Evolutionary conservation across 2,797 vertebrate species (phyloP).

Genomic region (Acanthurus tractus): DNA sequence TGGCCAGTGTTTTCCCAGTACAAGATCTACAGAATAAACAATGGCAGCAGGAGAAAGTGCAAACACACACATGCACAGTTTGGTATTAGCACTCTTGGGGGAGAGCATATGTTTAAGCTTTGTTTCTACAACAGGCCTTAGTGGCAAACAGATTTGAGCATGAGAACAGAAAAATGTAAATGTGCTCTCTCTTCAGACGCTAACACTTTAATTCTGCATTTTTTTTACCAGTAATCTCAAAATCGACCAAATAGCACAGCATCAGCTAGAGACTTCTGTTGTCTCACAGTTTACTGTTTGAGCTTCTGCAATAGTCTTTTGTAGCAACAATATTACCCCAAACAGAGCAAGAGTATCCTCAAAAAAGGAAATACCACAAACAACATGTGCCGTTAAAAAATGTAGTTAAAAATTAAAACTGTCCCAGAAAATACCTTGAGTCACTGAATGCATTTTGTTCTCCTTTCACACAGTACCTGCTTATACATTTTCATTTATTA

Average conservation of each 20-base stretch:
- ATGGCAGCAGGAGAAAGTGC: conserved; percentile 30
- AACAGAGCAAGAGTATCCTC: neutral
- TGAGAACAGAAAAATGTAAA: conserved; percentile 14
- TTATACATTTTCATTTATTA: neutral
- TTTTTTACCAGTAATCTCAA: neutral
- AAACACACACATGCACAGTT: conserved; percentile 1
- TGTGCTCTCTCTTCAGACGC: neutral
- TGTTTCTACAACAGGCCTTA: conserved; percentile 30
- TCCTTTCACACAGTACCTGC: neutral
- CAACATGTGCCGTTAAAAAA: neutral
- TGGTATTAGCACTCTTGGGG: conserved; percentile 18
- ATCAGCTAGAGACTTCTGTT: neutral
- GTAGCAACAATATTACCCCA: no score
- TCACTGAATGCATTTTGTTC: neutral
- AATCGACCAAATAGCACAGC: neutral
- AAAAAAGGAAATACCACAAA: neutral
- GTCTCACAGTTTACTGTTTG: neutral
- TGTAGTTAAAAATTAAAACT: neutral
- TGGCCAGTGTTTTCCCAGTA: neutral
- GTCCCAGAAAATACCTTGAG: neutral
- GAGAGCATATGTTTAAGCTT: conserved; percentile 29
- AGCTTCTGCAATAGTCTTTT: neutral
- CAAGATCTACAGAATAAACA: conserved; percentile 47
- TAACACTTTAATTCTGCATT: neutral
- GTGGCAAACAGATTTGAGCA: conserved; percentile 7